phyloP scores from a whole-genome alignment of 1,140 invertebrate genomes.

The Penaeus chinensis region DNA sequence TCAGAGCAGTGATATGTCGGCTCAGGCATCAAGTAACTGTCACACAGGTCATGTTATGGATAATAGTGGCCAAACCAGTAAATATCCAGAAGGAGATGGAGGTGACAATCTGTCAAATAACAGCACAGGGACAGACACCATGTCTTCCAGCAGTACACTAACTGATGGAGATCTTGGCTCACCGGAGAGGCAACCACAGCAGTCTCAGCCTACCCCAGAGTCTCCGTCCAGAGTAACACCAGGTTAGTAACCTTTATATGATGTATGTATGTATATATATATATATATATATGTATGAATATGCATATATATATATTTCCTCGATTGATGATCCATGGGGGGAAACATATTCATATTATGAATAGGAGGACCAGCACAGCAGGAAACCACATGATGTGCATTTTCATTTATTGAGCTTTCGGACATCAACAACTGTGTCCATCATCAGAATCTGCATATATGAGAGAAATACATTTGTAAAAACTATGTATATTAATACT shows the following conservation, averaged over 20 bases:
- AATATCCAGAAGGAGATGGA: slow-evolving; percentile 2
- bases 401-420: no score
- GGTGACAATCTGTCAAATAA: slow-evolving; percentile 38
- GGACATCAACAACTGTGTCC: no score
- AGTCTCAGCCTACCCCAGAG: slow-evolving; percentile 18
- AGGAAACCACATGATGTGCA: no score
- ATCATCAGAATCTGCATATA: no score
- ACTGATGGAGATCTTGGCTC: slow-evolving; percentile 49
- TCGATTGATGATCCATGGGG: no score
- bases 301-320: no score
- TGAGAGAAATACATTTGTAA: no score
- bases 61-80: background rate
- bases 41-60: background rate
- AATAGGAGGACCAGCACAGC: no score
- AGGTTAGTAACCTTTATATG: slow-evolving; percentile 24
- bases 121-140: slow-evolving; percentile 49
- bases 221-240: slow-evolving; percentile 50
- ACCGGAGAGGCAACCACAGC: slow-evolving; percentile 34
- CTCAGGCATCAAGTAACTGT: background rate
- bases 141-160: slow-evolving; percentile 52
- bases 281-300: no score
- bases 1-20: slow-evolving; percentile 10
- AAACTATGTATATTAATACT: no score
- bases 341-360: no score
- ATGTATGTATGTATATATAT: background rate